Percentiles rank a stretch among this genome's conserved stretches.
Conservation (phyloP, 2,113 vertebrate genomes). For the Stegastes partitus region DNA sequence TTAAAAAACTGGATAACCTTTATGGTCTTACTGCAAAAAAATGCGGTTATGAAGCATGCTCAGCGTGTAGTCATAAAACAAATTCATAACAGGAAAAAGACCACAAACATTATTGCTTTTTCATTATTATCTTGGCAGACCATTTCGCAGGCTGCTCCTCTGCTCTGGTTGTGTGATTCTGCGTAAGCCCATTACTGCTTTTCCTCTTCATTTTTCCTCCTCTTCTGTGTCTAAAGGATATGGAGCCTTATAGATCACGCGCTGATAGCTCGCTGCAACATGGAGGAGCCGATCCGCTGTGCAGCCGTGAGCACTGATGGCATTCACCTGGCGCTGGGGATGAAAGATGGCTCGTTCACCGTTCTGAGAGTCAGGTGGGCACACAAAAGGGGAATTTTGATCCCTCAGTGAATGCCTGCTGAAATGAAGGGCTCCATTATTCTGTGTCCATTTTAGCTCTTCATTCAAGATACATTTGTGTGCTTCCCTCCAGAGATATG, state of each 20-base stretch:
- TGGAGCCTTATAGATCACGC: constrained; percentile 99
- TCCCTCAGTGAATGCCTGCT: background rate
- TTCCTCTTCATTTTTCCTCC: constrained; percentile 27
- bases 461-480: constrained; percentile 18
- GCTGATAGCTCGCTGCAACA: constrained; percentile 97
- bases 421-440: constrained; percentile 29
- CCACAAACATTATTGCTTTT: background rate
- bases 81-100: background rate
- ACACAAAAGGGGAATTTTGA: background rate
- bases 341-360: constrained; percentile 99
- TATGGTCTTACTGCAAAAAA: too few species aligned
- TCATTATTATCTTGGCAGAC: background rate
- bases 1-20: too few species aligned
- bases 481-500: constrained; percentile 91
- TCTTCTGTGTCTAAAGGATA: constrained; percentile 85
- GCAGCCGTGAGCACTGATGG: constrained; percentile 96
- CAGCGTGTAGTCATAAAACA: background rate
- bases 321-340: constrained; percentile 96
- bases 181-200: constrained; percentile 23
- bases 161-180: background rate
- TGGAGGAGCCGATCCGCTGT: constrained; percentile 98
- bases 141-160: constrained; percentile 6
- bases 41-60: too few species aligned
- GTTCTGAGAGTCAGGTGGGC: constrained; percentile 95
- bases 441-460: constrained; percentile 1